A percentile compares a stretch with the other conserved stretches of the same genome.
These are phyloP conservation scores for Drosophila melanica DNA, from an alignment of 1,140 invertebrate genomes.

Conservation along the genomic window DNA sequence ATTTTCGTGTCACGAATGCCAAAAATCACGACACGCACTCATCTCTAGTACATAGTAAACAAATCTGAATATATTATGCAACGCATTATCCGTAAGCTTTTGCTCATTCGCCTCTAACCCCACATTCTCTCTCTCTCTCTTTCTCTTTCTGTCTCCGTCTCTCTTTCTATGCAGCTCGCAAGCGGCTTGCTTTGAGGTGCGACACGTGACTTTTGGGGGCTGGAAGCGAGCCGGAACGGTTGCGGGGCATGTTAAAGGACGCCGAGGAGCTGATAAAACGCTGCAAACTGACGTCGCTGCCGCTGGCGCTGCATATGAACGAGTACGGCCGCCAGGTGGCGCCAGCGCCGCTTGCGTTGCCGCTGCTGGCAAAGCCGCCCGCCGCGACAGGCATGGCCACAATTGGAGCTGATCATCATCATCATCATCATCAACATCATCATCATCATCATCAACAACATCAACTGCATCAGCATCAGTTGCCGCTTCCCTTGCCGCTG, in stretches of 20 bases:
- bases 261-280: slow-evolving; percentile 75
- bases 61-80: slow-evolving; percentile 61
- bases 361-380: slow-evolving; percentile 55
- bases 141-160: slow-evolving; percentile 1
- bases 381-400: slow-evolving; percentile 20
- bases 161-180: slow-evolving; percentile 18
- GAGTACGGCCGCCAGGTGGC: slow-evolving; percentile 70
- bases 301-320: slow-evolving; percentile 63
- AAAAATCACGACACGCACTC: no score
- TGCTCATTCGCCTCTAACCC: slow-evolving; percentile 35
- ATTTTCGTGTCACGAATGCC: no score
- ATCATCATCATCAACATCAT: slow-evolving; percentile 25
- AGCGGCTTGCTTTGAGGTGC: slow-evolving; percentile 23
- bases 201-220: slow-evolving; percentile 54
- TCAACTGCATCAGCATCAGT: slow-evolving; percentile 4
- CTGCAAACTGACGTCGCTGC: slow-evolving; percentile 72
- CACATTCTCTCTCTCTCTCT: slow-evolving; percentile 4
- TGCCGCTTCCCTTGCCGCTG: slow-evolving; percentile 36
- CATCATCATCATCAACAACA: slow-evolving; percentile 2
- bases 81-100: slow-evolving; percentile 48
- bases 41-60: neutral
- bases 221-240: neutral
- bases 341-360: slow-evolving; percentile 51
- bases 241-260: slow-evolving; percentile 79
- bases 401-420: slow-evolving; percentile 4